Conservation (phyloP, 2,797 vertebrate genomes). For the Pygocentrus nattereri region DNA sequence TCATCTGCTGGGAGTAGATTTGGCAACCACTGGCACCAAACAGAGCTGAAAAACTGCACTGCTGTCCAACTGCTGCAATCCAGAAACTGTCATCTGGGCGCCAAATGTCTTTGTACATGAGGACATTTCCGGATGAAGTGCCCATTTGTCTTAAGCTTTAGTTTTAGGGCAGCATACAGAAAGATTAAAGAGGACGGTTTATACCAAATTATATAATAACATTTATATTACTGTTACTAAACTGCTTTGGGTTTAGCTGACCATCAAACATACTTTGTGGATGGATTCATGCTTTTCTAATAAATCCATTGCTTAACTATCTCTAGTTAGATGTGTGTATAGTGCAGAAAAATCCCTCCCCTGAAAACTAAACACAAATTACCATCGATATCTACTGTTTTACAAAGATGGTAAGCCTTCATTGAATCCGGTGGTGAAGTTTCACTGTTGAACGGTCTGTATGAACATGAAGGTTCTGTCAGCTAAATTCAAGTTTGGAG, state of each 20-base stretch:
- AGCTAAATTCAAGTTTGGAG: background rate
- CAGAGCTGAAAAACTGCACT: constrained; percentile 11
- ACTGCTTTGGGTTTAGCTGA: background rate
- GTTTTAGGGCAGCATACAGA: background rate
- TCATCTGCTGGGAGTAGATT: constrained; percentile 22
- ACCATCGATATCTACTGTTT: background rate
- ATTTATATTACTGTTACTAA: background rate
- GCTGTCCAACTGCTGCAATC: background rate
- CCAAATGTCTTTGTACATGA: background rate
- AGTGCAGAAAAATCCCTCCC: background rate
- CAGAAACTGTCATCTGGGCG: background rate
- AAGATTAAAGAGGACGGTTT: background rate
- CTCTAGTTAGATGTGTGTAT: background rate
- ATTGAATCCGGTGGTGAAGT: background rate
- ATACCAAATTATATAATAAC: background rate
- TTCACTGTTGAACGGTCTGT: background rate
- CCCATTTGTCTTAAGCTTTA: background rate
- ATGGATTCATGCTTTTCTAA: too few species aligned
- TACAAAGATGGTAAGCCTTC: background rate
- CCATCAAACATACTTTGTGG: background rate
- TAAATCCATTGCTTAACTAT: too few species aligned
- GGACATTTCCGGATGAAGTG: background rate
- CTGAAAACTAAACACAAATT: background rate
- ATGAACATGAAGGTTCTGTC: background rate
- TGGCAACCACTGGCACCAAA: constrained; percentile 18